These are phyloP conservation scores for Neoniphon sammara DNA, from an alignment of 2,797 vertebrate species.

Conservation along the genomic window DNA sequence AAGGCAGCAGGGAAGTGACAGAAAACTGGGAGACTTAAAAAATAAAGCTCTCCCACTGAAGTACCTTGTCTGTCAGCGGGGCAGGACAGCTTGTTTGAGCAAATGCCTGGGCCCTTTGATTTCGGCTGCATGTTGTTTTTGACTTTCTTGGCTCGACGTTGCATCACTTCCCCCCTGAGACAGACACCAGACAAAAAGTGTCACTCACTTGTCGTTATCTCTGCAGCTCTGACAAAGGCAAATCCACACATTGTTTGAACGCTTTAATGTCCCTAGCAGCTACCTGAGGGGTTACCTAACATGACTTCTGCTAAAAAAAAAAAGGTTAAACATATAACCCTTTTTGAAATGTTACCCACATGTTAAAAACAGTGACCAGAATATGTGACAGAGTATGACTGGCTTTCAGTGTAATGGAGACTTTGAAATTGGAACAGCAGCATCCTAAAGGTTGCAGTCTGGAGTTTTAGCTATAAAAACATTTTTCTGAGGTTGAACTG, in stretches of 20 bases:
- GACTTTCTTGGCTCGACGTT: constrained; percentile 53
- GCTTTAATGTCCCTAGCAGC: constrained; percentile 9
- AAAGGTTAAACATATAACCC: background rate
- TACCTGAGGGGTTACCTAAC: constrained; percentile 17
- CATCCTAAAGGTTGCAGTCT: too few relatives aligned
- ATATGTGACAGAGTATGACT: too few relatives aligned
- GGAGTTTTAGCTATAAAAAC: too few relatives aligned
- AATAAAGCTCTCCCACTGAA: constrained; percentile 30
- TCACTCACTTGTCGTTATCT: constrained; percentile 41
- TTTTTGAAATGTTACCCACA: background rate
- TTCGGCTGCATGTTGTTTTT: constrained; percentile 67
- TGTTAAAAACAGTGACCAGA: too few relatives aligned
- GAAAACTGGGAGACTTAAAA: constrained; percentile 24
- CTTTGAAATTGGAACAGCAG: too few relatives aligned
- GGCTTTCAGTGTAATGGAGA: too few relatives aligned
- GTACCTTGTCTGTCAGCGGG: constrained; percentile 72
- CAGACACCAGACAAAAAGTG: constrained; percentile 56
- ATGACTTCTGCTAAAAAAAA: background rate
- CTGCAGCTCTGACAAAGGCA: constrained; percentile 43
- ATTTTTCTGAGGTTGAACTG: too few relatives aligned
- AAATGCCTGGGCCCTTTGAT: constrained; percentile 70
- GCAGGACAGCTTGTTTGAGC: constrained; percentile 36
- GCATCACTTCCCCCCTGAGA: constrained; percentile 73
- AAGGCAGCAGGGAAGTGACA: constrained; percentile 15
- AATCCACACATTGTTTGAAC: constrained; percentile 34